A percentile compares a stretch with the other conserved stretches of the same genome.
phyloP scores from a whole-genome alignment of 2,113 vertebrate genomes.

The Procapra przewalskii region DNA sequence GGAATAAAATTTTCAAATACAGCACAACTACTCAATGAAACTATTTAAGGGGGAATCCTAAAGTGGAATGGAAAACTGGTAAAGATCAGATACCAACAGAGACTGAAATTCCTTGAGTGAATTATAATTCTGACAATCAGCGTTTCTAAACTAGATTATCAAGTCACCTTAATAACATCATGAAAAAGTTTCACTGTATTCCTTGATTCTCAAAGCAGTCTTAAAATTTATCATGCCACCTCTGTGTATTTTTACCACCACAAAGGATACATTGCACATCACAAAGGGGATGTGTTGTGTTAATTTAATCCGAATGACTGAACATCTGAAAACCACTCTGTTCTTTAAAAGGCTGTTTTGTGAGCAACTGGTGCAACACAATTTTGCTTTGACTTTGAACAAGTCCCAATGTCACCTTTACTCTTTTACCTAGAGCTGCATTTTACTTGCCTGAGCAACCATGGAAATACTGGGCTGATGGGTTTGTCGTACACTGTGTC shows the following conservation, averaged over 20 bases:
- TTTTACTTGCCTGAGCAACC: constrained; percentile 19
- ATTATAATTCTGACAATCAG: neutral
- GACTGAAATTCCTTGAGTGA: neutral
- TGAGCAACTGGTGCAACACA: neutral
- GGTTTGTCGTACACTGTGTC: neutral
- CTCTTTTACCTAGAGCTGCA: neutral
- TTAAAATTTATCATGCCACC: neutral
- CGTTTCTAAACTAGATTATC: neutral
- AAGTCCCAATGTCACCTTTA: constrained; percentile 22
- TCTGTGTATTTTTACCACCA: neutral
- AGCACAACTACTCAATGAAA: neutral
- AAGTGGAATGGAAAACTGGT: neutral
- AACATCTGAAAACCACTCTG: neutral
- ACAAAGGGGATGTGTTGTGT: neutral
- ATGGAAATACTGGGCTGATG: neutral
- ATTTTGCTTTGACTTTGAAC: constrained; percentile 6
- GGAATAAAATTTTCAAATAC: neutral
- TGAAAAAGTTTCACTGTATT: neutral
- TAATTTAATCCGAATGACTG: neutral
- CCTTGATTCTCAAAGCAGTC: neutral
- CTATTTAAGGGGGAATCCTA: neutral
- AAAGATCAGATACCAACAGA: neutral
- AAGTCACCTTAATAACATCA: neutral
- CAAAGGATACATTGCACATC: neutral
- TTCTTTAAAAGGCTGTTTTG: neutral